A percentile compares a stretch with the other conserved stretches of the same genome.
phyloP scores from a whole-genome alignment of 2,797 vertebrate genomes.

The Erpetoichthys calabaricus region DNA sequence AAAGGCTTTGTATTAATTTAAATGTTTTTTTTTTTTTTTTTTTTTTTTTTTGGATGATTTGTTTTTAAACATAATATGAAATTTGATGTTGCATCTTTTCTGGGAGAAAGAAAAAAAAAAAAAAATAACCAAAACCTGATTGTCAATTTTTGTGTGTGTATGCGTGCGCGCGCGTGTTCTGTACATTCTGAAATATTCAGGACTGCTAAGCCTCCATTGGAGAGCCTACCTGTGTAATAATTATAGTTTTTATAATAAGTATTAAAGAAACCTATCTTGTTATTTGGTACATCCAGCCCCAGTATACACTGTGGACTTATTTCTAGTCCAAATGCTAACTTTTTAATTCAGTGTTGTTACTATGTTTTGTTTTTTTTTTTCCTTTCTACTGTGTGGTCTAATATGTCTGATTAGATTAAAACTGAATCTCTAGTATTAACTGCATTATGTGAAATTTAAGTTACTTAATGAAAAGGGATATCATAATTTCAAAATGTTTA shows the following conservation, averaged over 20 bases:
- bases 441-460: constrained; percentile 54
- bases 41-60: too few species aligned
- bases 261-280: constrained; percentile 53
- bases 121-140: constrained; percentile 74
- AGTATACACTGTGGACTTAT: constrained; percentile 38
- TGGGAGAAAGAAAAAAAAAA: constrained; percentile 57
- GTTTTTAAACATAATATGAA: constrained; percentile 31
- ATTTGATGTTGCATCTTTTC: constrained; percentile 72
- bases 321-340: constrained; percentile 54
- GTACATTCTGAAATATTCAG: constrained; percentile 47
- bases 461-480: constrained; percentile 98
- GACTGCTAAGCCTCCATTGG: constrained; percentile 58
- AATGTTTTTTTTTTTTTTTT: too few species aligned
- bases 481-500: constrained; percentile 87
- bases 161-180: constrained; percentile 26
- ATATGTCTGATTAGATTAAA: constrained; percentile 59
- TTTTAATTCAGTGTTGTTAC: constrained; percentile 48
- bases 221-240: constrained; percentile 58
- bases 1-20: too few species aligned
- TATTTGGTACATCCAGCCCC: constrained; percentile 59
- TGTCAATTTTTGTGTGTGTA: constrained; percentile 36
- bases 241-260: constrained; percentile 65
- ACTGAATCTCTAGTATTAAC: constrained; percentile 91
- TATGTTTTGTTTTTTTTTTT: constrained; percentile 19
- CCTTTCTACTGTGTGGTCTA: constrained; percentile 60